These are phyloP conservation scores for Lophotis ruficrista DNA, from an alignment of 2,113 vertebrate species.

Conservation along the genomic window DNA sequence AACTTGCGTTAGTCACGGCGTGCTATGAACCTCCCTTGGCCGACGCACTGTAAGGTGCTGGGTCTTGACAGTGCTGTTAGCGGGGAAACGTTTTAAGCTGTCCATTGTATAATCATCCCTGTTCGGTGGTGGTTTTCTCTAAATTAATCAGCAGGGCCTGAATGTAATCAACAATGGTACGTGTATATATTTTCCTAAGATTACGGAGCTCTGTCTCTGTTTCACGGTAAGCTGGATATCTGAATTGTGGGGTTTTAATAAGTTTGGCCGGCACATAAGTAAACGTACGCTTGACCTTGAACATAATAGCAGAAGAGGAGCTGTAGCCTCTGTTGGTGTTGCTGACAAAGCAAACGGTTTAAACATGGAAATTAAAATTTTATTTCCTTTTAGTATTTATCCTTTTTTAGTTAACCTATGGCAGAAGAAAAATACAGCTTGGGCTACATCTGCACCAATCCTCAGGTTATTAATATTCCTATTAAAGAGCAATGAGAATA, in stretches of 20 bases:
- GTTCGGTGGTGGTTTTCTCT: background rate
- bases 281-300: background rate
- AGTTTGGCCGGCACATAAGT: background rate
- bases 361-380: background rate
- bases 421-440: background rate
- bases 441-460: background rate
- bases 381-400: background rate
- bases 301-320: background rate
- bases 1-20: background rate
- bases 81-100: background rate
- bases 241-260: conserved; percentile 46
- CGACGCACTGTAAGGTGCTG: background rate
- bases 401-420: background rate
- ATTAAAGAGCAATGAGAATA: conserved; percentile 25
- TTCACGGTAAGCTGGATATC: background rate
- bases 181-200: background rate
- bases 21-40: background rate
- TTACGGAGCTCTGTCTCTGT: background rate
- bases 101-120: background rate
- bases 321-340: background rate
- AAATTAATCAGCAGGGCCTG: conserved; percentile 23
- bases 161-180: conserved; percentile 18
- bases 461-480: conserved; percentile 40
- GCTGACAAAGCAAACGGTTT: background rate
- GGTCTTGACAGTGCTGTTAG: background rate